Conservation (phyloP, 2,797 vertebrate species). For the Falco novaeseelandiae region DNA sequence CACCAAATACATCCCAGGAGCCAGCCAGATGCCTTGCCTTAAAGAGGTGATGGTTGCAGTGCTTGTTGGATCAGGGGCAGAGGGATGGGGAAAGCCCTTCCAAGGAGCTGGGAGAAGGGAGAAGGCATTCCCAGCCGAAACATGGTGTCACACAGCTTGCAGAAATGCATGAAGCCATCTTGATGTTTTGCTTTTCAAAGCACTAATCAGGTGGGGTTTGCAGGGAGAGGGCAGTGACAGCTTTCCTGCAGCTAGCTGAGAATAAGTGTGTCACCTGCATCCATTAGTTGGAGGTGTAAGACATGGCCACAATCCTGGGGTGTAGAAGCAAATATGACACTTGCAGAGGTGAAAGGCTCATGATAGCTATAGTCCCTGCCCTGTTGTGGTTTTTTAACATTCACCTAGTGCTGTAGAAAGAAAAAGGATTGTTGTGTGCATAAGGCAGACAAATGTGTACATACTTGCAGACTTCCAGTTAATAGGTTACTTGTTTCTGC, state of each 20-base stretch:
- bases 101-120: background rate
- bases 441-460: background rate
- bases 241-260: no score
- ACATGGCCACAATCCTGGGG: background rate
- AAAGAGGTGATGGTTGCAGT: background rate
- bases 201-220: background rate
- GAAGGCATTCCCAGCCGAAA: background rate
- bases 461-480: background rate
- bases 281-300: background rate
- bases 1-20: fast-evolving
- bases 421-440: background rate
- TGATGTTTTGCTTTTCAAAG: background rate
- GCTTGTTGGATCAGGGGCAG: background rate
- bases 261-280: background rate
- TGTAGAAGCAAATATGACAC: background rate
- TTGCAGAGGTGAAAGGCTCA: background rate
- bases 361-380: background rate
- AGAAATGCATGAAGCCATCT: background rate
- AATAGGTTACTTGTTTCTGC: background rate
- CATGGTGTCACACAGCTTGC: background rate
- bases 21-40: background rate
- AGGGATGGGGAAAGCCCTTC: background rate
- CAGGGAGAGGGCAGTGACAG: background rate
- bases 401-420: background rate
- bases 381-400: background rate